Evolutionary conservation across 2,888 invertebrate genomes (phyloP).

Genomic region (Oscheius onirici): DNA sequence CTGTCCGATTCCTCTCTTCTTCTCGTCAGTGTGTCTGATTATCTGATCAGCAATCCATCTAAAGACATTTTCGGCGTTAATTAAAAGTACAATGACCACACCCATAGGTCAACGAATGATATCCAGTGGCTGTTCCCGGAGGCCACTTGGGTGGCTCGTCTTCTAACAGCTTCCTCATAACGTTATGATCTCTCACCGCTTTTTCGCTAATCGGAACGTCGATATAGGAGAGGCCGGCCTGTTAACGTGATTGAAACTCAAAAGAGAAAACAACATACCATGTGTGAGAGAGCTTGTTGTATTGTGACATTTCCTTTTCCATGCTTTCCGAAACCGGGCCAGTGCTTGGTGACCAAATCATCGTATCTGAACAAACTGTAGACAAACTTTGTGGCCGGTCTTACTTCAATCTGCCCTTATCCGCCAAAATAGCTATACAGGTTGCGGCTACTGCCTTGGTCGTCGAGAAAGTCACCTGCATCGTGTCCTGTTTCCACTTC

Average conservation of each 20-base stretch:
- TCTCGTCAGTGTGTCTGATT: slow-evolving; percentile 44
- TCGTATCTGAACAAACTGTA: slow-evolving; percentile 53
- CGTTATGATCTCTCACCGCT: slow-evolving; percentile 48
- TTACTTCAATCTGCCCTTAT: slow-evolving; percentile 69
- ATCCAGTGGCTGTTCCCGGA: slow-evolving; percentile 53
- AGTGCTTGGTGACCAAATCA: slow-evolving; percentile 57
- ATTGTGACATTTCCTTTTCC: slow-evolving; percentile 60
- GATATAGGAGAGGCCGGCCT: slow-evolving; percentile 58
- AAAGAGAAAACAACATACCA: slow-evolving; percentile 34
- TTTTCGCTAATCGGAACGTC: slow-evolving; percentile 55
- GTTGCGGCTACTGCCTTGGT: slow-evolving; percentile 64
- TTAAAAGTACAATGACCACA: neutral
- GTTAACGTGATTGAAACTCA: neutral
- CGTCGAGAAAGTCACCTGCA: slow-evolving; percentile 59
- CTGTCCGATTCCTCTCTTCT: slow-evolving; percentile 68
- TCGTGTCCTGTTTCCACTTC: slow-evolving; percentile 59
- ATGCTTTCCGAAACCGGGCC: slow-evolving; percentile 59
- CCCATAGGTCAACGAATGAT: slow-evolving; percentile 37
- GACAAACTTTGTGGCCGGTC: neutral
- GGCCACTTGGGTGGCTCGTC: slow-evolving; percentile 55
- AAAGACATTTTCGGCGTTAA: neutral
- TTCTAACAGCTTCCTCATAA: slow-evolving; percentile 49
- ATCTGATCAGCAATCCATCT: slow-evolving; percentile 69
- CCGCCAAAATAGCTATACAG: slow-evolving; percentile 71
- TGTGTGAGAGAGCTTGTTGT: slow-evolving; percentile 57